Evolutionary conservation across 2,113 vertebrate genomes (phyloP), one percentile per base, ranked within the genome.

Genomic region (Lutjanus erythropterus): DNA sequence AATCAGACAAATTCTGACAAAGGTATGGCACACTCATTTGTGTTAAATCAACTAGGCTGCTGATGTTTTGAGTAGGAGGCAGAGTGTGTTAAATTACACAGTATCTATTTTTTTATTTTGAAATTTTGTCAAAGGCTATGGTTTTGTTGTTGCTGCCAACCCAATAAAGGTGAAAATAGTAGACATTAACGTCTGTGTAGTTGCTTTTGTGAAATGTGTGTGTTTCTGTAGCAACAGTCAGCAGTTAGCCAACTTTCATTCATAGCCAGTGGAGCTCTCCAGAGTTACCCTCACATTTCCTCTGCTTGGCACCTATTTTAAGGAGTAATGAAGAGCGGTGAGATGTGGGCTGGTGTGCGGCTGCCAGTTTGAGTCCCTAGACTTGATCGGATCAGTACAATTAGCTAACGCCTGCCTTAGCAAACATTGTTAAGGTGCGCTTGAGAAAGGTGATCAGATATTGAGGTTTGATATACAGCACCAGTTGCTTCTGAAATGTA

Each of bases 51-150:
- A 80, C 85, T 94, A 86, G 86, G 86, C 90, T 93, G 84, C 86
- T 91, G 80, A 78, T 84, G 87, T 88, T 93, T 89, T 84, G 65
- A 85, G 70, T 90, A 88, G 86, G 80, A 90, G 71, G 86, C 42
- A 83, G 86, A 86, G 79, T 85, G 85, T 89, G 77, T 87, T 87
- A 73, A 83, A 86, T 79, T 81, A 89, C 72, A 92, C 85, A 94
- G 66, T 92, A 89, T 94, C 83, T 94, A 94, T 93, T 92, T 93
- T 95, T 93, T 95, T 95, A 94, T 91, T 93, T 95, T 89, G 8
- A 92, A 69, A 91, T 89, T 91, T 92, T 92, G 94, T 94, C 85
- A 91, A 88, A 92, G 65, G 85, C 81, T 90, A 81, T 92, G 85
- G 84, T 93, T 92, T 94, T 93, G 88, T 89, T 95, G 92, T 94